Conservation (phyloP, 1,140 invertebrate species). For the Solenopsis invicta region DNA sequence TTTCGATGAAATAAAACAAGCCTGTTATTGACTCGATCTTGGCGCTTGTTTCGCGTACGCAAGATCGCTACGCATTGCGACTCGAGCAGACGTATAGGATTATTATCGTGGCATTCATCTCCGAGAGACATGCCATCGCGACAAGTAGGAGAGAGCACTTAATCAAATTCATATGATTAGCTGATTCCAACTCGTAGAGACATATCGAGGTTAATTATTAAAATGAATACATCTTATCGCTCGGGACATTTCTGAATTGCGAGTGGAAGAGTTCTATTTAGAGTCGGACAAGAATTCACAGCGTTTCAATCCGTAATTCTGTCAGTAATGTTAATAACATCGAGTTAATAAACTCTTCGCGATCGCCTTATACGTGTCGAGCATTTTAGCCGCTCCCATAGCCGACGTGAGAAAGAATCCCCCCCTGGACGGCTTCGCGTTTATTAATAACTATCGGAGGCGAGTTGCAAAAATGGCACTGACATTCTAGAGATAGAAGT, state of each 20-base stretch:
- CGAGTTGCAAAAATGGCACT: constrained; percentile 53
- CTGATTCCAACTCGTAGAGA: neutral
- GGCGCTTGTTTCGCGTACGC: neutral
- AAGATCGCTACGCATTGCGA: neutral
- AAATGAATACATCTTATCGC: neutral
- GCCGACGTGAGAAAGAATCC: constrained; percentile 16
- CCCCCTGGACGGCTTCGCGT: constrained; percentile 11
- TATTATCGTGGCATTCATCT: neutral
- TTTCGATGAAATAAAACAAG: neutral
- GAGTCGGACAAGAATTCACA: neutral
- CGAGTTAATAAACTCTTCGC: constrained; percentile 18
- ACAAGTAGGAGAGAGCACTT: neutral
- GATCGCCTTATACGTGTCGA: constrained; percentile 15
- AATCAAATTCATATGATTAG: neutral
- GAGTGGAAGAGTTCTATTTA: neutral
- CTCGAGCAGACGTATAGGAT: neutral
- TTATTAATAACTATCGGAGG: constrained; percentile 61
- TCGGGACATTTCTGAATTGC: neutral
- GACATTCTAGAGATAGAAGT: constrained; percentile 55
- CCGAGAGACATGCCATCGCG: neutral
- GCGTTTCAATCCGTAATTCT: neutral
- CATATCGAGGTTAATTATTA: neutral
- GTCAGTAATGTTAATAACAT: neutral
- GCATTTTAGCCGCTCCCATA: constrained; percentile 39
- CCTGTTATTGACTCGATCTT: neutral